Percentiles rank a stretch among this genome's conserved stretches.
These are phyloP conservation scores for Melanotaenia maccullochi DNA, from an alignment of 2,797 vertebrate species.

Conservation along the genomic window DNA sequence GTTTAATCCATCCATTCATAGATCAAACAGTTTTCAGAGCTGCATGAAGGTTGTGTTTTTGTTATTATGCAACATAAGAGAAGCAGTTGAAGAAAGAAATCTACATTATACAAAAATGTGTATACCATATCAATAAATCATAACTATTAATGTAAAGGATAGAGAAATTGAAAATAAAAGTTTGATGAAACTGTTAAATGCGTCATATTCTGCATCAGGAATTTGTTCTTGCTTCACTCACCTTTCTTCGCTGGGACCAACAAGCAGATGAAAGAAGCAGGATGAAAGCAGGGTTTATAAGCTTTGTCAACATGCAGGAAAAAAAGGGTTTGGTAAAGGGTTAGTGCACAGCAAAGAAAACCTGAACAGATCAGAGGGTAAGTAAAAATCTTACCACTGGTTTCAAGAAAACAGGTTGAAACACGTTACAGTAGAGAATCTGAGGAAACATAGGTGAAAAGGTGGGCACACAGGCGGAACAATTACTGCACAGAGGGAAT, in stretches of 20 bases:
- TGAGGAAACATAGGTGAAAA: neutral
- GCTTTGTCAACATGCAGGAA: slow-evolving; percentile 26
- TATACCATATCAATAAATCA: neutral
- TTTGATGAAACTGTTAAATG: neutral
- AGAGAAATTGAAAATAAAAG: neutral
- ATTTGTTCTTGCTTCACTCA: slow-evolving; percentile 13
- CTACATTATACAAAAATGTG: neutral
- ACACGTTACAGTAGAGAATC: neutral
- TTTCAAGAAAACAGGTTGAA: neutral
- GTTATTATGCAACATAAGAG: slow-evolving; percentile 84
- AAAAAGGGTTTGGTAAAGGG: slow-evolving; percentile 7
- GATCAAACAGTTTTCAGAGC: slow-evolving; percentile 81
- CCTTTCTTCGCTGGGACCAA: slow-evolving; percentile 3
- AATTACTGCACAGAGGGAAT: too few species aligned
- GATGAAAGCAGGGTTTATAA: slow-evolving; percentile 33
- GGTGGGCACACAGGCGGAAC: too few species aligned
- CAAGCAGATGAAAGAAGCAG: slow-evolving; percentile 18
- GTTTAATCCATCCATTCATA: slow-evolving; percentile 26
- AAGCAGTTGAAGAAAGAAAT: slow-evolving; percentile 53
- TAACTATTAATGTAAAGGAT: neutral
- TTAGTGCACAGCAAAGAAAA: slow-evolving; percentile 8
- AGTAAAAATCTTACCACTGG: slow-evolving; percentile 6
- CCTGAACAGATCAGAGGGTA: neutral
- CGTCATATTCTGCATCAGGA: neutral
- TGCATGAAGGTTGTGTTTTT: slow-evolving; percentile 78